These are phyloP conservation scores for Smittia aterrima DNA, from an alignment of 2,888 invertebrate species.

Conservation along the genomic window DNA sequence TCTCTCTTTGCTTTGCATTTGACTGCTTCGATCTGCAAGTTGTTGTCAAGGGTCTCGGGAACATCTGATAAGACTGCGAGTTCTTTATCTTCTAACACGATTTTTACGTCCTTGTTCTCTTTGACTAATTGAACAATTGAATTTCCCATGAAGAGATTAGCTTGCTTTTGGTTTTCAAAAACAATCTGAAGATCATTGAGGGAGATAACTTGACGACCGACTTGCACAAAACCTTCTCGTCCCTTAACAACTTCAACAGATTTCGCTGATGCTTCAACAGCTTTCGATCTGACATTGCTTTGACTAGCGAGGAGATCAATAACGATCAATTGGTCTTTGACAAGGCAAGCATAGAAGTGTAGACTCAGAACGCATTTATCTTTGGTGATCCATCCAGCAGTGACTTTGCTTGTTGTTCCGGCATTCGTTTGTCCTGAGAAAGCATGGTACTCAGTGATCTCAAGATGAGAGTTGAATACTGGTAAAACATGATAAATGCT, in stretches of 20 bases:
- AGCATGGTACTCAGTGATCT: slow-evolving; percentile 63
- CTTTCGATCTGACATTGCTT: slow-evolving; percentile 26
- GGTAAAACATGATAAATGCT: slow-evolving; percentile 63
- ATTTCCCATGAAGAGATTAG: slow-evolving; percentile 11
- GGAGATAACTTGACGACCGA: slow-evolving; percentile 18
- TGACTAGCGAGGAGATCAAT: slow-evolving; percentile 61
- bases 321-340: slow-evolving; percentile 60
- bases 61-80: slow-evolving; percentile 48
- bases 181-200: background rate
- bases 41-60: slow-evolving; percentile 50
- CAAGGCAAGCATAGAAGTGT: slow-evolving; percentile 65
- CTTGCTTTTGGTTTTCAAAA: slow-evolving; percentile 11
- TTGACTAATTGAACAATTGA: slow-evolving; percentile 29
- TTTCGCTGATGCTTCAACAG: background rate
- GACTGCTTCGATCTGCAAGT: slow-evolving; percentile 56
- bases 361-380: slow-evolving; percentile 64
- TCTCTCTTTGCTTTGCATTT: slow-evolving; percentile 57
- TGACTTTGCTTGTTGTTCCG: slow-evolving; percentile 59
- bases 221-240: slow-evolving; percentile 15
- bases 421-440: slow-evolving; percentile 59
- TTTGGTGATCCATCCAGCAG: slow-evolving; percentile 63
- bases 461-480: slow-evolving; percentile 62
- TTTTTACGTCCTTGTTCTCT: slow-evolving; percentile 33
- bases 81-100: background rate
- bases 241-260: slow-evolving; percentile 15